Percentiles rank a stretch among this genome's conserved stretches.
phyloP scores from a whole-genome alignment of 2,797 vertebrate genomes.

The Melopsittacus undulatus region DNA sequence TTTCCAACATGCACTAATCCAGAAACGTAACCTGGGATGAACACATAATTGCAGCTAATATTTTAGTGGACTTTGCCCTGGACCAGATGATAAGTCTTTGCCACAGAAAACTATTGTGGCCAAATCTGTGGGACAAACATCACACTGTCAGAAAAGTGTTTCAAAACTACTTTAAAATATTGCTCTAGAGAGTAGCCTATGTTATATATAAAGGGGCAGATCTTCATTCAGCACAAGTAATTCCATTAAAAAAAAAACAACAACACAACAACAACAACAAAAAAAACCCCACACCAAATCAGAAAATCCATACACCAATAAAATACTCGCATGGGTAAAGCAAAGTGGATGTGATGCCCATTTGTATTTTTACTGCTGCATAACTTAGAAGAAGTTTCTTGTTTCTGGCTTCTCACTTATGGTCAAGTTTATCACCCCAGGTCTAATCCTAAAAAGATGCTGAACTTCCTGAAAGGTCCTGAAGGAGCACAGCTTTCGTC shows the following conservation, averaged over 20 bases:
- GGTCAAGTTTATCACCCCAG: neutral
- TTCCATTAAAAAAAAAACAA: neutral
- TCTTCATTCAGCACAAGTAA: neutral
- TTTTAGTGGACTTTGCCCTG: conserved; percentile 74
- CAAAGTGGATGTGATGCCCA: neutral
- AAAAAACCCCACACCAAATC: neutral
- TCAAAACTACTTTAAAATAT: conserved; percentile 46
- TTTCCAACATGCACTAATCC: conserved; percentile 40
- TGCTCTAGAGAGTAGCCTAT: neutral
- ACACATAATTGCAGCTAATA: conserved; percentile 67
- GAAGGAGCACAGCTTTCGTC: neutral
- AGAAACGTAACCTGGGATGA: conserved; percentile 70
- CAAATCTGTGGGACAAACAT: conserved; percentile 55
- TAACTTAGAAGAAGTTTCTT: neutral
- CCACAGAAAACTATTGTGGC: conserved; percentile 67
- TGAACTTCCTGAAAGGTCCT: neutral
- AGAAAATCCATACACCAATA: neutral
- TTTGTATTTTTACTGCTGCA: neutral
- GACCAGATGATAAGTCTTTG: conserved; percentile 74
- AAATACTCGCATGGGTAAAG: neutral
- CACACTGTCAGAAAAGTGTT: conserved; percentile 33
- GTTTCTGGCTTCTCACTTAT: neutral
- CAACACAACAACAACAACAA: too few relatives aligned
- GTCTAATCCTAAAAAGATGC: neutral
- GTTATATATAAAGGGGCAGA: neutral